Conservation (phyloP, 2,888 invertebrate genomes). For the Parnassius apollo region DNA sequence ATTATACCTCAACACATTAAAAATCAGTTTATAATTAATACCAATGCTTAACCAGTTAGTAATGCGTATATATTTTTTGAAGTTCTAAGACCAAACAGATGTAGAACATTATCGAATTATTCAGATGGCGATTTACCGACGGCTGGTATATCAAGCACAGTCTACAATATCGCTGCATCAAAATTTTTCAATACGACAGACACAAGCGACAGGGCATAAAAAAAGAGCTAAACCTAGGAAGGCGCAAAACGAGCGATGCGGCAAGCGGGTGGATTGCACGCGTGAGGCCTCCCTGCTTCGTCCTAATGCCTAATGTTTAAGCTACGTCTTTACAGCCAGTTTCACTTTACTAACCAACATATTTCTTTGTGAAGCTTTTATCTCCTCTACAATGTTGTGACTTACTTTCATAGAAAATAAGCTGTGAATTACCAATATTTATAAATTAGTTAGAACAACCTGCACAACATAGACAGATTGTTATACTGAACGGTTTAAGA, state of each 20-base stretch:
- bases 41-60: no score
- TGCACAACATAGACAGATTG: no score
- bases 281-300: conserved; percentile 41
- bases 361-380: conserved; percentile 18
- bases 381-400: conserved; percentile 16
- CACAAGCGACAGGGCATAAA: conserved; percentile 74
- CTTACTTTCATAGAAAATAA: not conserved
- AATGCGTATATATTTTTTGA: no score
- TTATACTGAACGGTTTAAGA: no score
- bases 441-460: no score
- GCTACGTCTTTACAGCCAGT: conserved; percentile 32
- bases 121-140: not conserved
- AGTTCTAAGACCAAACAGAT: no score
- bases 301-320: conserved; percentile 40
- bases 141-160: conserved; percentile 50
- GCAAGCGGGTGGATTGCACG: conserved; percentile 60
- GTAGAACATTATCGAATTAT: not conserved
- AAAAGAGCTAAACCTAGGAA: conserved; percentile 69
- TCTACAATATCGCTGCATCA: conserved; percentile 73
- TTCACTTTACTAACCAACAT: conserved; percentile 24
- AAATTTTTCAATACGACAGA: conserved; percentile 78
- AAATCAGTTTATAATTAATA: no score
- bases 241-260: conserved; percentile 75
- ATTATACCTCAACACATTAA: no score
- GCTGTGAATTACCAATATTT: no score